A percentile compares a stretch with the other conserved stretches of the same genome.
phyloP scores from a whole-genome alignment of 2,888 invertebrate genomes.

The Listrodromus nycthemerus region DNA sequence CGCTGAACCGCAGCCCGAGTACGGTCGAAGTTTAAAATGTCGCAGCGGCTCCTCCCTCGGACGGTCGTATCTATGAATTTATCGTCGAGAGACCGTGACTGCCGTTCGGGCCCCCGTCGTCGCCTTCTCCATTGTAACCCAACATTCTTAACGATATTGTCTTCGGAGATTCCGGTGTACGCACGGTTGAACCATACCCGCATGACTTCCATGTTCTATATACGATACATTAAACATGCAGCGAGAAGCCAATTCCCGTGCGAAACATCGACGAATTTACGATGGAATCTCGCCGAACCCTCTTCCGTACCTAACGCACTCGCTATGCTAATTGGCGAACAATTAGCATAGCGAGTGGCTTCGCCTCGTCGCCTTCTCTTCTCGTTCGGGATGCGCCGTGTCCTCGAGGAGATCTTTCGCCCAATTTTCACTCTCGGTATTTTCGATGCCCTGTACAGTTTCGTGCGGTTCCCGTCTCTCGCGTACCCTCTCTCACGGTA shows the following conservation, averaged over 20 bases:
- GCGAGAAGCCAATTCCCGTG: slow-evolving; percentile 52
- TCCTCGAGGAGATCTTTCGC: slow-evolving; percentile 43
- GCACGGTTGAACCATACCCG: slow-evolving; percentile 18
- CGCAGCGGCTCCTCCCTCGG: slow-evolving; percentile 55
- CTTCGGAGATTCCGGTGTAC: slow-evolving; percentile 66
- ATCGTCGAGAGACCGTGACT: slow-evolving; percentile 67
- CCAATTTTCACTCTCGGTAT: slow-evolving; percentile 24
- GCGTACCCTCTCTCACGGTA: not conserved
- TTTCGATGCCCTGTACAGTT: slow-evolving; percentile 19
- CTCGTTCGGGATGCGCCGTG: slow-evolving; percentile 23
- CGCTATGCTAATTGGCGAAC: slow-evolving; percentile 82
- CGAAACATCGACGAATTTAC: slow-evolving; percentile 83
- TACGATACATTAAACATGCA: slow-evolving; percentile 17
- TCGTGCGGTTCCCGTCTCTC: not conserved
- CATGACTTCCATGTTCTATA: slow-evolving; percentile 27
- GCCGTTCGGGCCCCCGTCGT: slow-evolving; percentile 27
- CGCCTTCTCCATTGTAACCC: slow-evolving; percentile 66
- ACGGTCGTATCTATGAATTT: slow-evolving; percentile 78
- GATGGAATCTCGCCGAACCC: slow-evolving; percentile 74
- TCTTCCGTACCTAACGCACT: slow-evolving; percentile 72
- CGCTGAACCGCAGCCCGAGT: too few relatives aligned
- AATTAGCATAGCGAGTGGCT: slow-evolving; percentile 83
- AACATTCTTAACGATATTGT: slow-evolving; percentile 82
- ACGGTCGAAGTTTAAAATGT: not conserved
- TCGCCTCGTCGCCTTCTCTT: slow-evolving; percentile 45